phyloP scores from a whole-genome alignment of 2,113 vertebrate species.

The Uropsilus gracilis region DNA sequence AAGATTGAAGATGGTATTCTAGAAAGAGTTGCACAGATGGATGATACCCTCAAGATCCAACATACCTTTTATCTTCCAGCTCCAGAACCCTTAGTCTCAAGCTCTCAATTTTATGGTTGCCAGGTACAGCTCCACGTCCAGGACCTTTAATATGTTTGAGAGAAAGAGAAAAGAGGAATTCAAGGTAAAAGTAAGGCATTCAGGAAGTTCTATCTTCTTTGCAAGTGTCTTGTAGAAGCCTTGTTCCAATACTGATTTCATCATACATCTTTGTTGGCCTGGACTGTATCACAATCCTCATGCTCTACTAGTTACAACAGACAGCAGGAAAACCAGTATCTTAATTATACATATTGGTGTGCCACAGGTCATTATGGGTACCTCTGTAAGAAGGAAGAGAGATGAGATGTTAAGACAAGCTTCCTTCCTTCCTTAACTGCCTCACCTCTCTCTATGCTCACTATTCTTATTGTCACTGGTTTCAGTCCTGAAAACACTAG shows the following conservation, averaged over 20 bases:
- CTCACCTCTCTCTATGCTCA: neutral
- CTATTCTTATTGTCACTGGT: no score
- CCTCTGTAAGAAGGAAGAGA: neutral
- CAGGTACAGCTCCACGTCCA: neutral
- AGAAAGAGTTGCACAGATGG: neutral
- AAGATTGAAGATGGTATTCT: accelerated
- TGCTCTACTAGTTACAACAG: neutral
- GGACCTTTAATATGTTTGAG: neutral
- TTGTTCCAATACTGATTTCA: neutral
- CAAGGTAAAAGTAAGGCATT: neutral
- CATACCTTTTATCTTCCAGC: neutral
- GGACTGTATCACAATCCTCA: neutral
- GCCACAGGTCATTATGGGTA: neutral
- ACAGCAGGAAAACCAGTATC: neutral
- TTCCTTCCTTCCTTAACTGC: neutral
- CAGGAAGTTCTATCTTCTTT: neutral
- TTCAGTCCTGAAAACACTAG: neutral
- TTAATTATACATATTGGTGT: neutral
- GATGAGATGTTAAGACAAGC: neutral
- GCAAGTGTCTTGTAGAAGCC: neutral
- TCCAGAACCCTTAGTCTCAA: neutral
- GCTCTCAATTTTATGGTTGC: neutral
- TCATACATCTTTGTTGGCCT: neutral
- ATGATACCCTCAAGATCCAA: neutral
- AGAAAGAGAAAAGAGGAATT: neutral